These are phyloP conservation scores for Schizopygopsis pylzovi DNA, from an alignment of 2,797 vertebrate species.

Conservation along the genomic window DNA sequence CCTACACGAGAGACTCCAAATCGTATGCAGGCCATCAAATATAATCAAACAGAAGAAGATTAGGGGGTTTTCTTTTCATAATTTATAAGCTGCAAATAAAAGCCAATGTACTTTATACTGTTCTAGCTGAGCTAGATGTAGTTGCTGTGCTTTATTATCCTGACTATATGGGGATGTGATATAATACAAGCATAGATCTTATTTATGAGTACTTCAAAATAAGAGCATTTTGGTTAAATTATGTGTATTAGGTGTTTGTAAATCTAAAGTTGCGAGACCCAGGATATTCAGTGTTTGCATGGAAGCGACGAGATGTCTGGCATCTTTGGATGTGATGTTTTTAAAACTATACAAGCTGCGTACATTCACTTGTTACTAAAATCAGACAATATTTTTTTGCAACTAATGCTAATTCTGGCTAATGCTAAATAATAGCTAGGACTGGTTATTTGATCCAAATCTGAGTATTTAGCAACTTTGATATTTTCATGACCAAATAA, in stretches of 20 bases:
- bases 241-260: neutral
- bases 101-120: slow-evolving; percentile 2
- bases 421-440: neutral
- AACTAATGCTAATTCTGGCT: neutral
- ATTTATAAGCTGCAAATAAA: slow-evolving; percentile 41
- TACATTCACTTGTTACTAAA: neutral
- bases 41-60: slow-evolving; percentile 27
- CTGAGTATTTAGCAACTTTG: neutral
- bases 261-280: neutral
- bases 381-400: neutral
- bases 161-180: neutral
- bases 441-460: neutral
- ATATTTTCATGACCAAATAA: neutral
- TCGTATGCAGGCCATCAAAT: slow-evolving; percentile 18
- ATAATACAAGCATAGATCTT: neutral
- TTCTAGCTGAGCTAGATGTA: slow-evolving; percentile 10
- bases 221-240: slow-evolving; percentile 1
- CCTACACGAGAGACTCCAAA: slow-evolving; percentile 1
- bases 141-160: slow-evolving; percentile 6
- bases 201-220: neutral
- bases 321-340: neutral
- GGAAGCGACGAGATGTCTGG: neutral
- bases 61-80: slow-evolving; percentile 11
- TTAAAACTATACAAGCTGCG: neutral
- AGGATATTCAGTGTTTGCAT: neutral